Evolutionary conservation across 2,888 invertebrate species (phyloP), one percentile per base, ranked within the genome.

Genomic region (Pherbina coryleti): DNA sequence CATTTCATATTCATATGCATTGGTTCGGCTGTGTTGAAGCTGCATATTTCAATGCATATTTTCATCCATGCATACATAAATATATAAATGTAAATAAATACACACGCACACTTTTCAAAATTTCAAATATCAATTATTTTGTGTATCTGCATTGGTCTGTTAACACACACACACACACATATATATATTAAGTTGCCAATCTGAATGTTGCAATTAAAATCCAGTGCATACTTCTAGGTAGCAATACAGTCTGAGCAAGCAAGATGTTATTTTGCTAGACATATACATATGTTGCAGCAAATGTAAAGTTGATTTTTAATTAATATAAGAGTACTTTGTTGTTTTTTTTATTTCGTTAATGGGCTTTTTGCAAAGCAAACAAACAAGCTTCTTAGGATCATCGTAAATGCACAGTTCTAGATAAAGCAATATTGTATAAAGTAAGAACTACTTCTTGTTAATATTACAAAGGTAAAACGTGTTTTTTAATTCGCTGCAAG

Each of bases 91-190:
- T 11, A 22, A 2, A 19, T 11, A 22, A 2, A 22, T n/a, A 9
- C 19, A 55, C 19, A 22, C 8, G 5, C 25, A 60, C 57, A 60
- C 57, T 14, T 8, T 9, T 11, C 7, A 9, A 14, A 8, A 8
- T 14, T 19, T 25, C 69, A 19, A 69, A 49, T 69, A 49, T 11
- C 49, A 49, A 69, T 69, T 49, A 51, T 69, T 69, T 69, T 69
- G 49, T 51, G 51, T 22, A 49, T 69, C 25, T 49, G 51, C 49
- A 69, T 49, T 28, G 3, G 17, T 31, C 31, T 11, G 4, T 17
- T 53, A 3, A 17, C 5, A 53, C 17, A 53, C 3, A 2, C 55
- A 5, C 55, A 17, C 37, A 25, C 69, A 49, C 34, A 67, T 17
- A 49, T 4, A 28, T 11, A 28, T 37, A 8, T 34, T 17, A n/a